Percentiles rank a stretch among this genome's conserved stretches.
These are phyloP conservation scores for Nymphalis c-album DNA, from an alignment of 2,888 invertebrate genomes.

Conservation along the genomic window DNA sequence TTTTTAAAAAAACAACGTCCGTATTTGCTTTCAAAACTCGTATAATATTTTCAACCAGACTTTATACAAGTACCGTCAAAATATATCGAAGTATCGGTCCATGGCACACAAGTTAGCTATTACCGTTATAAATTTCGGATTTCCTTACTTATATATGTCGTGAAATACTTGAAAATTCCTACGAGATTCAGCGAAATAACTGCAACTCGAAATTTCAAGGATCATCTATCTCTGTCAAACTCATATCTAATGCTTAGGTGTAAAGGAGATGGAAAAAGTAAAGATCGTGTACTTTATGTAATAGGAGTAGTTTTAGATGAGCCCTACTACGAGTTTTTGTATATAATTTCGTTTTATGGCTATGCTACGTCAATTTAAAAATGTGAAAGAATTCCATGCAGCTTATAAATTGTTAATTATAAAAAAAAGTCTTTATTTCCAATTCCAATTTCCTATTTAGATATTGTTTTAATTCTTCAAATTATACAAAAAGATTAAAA, in stretches of 20 bases:
- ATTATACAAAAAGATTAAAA: too few species aligned
- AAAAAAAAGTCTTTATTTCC: too few species aligned
- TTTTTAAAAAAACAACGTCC: not conserved
- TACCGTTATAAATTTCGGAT: constrained; percentile 36
- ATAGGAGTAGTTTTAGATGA: constrained; percentile 8
- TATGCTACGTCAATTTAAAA: too few species aligned
- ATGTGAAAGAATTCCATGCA: too few species aligned
- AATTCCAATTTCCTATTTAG: too few species aligned
- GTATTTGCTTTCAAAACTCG: not conserved
- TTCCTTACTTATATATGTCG: constrained; percentile 35
- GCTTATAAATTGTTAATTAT: too few species aligned
- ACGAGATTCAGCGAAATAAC: constrained; percentile 20
- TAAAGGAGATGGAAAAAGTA: constrained; percentile 17
- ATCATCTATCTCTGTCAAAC: constrained; percentile 18
- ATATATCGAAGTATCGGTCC: constrained; percentile 23
- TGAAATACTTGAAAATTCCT: constrained; percentile 41
- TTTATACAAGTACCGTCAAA: not conserved
- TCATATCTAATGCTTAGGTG: constrained; percentile 17
- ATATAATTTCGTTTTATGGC: not conserved
- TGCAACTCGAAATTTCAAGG: constrained; percentile 23
- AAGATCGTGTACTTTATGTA: constrained; percentile 22
- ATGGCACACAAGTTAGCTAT: constrained; percentile 21
- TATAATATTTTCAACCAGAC: not conserved
- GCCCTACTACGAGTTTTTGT: constrained; percentile 12
- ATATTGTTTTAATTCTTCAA: too few species aligned